A percentile compares a stretch with the other conserved stretches of the same genome.
Conservation (phyloP, 2,797 vertebrate genomes). For the Rhinogobio ventralis region DNA sequence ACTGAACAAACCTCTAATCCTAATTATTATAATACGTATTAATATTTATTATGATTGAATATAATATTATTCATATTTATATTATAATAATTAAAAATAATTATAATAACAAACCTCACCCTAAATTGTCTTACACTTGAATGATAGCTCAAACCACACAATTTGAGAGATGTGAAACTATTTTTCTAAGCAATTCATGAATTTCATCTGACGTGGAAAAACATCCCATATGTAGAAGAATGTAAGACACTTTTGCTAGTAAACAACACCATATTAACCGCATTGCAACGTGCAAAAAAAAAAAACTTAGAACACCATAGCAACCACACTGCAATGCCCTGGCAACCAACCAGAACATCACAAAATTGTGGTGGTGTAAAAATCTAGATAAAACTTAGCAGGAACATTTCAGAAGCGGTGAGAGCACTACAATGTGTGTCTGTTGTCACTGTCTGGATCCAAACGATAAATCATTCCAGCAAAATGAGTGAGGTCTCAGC, state of each 20-base stretch:
- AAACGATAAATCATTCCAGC: slow-evolving; percentile 28
- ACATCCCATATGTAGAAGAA: not conserved
- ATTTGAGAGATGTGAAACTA: not conserved
- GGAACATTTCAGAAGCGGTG: slow-evolving; percentile 1
- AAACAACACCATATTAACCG: not conserved
- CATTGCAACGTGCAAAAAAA: not conserved
- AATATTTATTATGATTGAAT: not conserved
- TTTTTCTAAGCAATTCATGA: not conserved
- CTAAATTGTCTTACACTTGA: not conserved
- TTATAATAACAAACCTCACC: not conserved
- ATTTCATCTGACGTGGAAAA: not conserved
- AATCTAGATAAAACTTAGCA: not conserved
- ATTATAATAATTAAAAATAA: not conserved
- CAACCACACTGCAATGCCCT: not conserved
- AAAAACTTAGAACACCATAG: not conserved
- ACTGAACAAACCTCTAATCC: not conserved
- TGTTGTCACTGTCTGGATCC: slow-evolving; percentile 32
- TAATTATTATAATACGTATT: not conserved
- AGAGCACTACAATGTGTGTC: slow-evolving; percentile 23
- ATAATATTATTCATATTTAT: not conserved
- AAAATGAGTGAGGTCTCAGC: slow-evolving; percentile 26
- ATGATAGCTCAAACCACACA: not conserved
- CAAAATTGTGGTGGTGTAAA: not conserved
- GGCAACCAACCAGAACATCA: not conserved
- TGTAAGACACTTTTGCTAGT: not conserved